Evolutionary conservation across 2,888 invertebrate species (phyloP), one percentile per base, ranked within the genome.

Genomic region (Drosophila glabriapex): DNA sequence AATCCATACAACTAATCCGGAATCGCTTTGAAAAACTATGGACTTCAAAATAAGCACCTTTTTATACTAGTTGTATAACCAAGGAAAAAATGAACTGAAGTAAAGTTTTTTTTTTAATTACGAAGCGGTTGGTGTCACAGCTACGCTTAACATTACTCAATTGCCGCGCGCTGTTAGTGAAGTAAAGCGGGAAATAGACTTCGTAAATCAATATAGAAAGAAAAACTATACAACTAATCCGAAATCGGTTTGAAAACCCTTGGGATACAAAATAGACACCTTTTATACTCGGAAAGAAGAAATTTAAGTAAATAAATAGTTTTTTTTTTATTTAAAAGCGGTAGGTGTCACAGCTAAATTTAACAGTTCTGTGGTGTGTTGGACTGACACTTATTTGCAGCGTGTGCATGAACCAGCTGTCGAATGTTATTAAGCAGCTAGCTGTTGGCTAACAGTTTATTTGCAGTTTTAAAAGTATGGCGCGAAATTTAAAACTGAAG

Each of bases 341-440:
- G 46, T 46, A 16, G 9, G 3, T 22, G 43, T 12, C 22, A 4
- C 49, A 25, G 46, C 46, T 46, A 46, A 46, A 4, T 16, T 49
- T 0, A 49, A 25, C 46, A 49, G 7, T 49, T 25, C 16, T 49
- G 46, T 2, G 4, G 46, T 31, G 31, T 55, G n/a, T 4, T 55
- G 14, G 4, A 7, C 7, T 55, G n/a, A 0, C 10, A 37, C 5
- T 19, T 2, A 25, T 33, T 29, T 22, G 14, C 25, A 60, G 72
- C 43, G 4, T n/a, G 31, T 25, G 4, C 72, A 16, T 50, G 50
- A 71, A 76, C 68, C 63, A n/a, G 10, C 31, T 31, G 5, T 4
- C 9, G 9, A n/a, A 14, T 59, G 50, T 58, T 50, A 52, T 28
- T 63, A 33, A 29, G 22, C 28, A 52, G 35, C 0, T 19, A 25